phyloP scores from a whole-genome alignment of 2,888 invertebrate species.

The Bellardia bayeri region DNA sequence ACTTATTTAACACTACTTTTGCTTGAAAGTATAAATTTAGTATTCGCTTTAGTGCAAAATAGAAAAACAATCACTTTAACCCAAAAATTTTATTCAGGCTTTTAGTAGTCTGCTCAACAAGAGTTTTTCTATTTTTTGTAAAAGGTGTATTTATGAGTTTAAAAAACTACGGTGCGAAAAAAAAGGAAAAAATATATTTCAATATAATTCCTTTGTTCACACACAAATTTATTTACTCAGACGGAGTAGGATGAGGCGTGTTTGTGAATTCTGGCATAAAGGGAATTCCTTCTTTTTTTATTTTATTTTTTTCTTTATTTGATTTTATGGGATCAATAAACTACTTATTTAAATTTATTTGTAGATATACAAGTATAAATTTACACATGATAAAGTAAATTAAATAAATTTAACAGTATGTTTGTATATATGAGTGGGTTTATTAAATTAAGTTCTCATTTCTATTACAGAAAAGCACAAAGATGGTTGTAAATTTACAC shows the following conservation, averaged over 20 bases:
- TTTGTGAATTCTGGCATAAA: not conserved
- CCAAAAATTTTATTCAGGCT: slow-evolving; percentile 12
- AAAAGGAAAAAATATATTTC: slow-evolving; percentile 5
- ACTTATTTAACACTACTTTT: too few species aligned
- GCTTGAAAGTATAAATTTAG: not conserved
- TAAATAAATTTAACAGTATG: not conserved
- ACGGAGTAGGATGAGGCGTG: not conserved
- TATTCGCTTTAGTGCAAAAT: not conserved
- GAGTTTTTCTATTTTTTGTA: not conserved
- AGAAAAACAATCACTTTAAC: slow-evolving; percentile 16
- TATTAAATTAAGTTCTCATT: too few species aligned
- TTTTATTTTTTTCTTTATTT: not conserved
- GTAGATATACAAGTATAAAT: not conserved
- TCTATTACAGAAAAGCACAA: too few species aligned
- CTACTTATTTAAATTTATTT: slow-evolving; percentile 1
- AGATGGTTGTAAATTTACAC: too few species aligned
- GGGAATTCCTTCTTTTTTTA: not conserved
- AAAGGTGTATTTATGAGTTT: slow-evolving; percentile 25
- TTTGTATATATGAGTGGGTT: not conserved
- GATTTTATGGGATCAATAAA: slow-evolving; percentile 26
- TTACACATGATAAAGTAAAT: slow-evolving; percentile 31
- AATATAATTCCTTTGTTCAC: slow-evolving; percentile 10
- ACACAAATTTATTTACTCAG: slow-evolving; percentile 11
- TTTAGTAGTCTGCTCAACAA: not conserved
- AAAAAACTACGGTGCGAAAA: not conserved